A percentile compares a stretch with the other conserved stretches of the same genome.
Conservation (phyloP, 1,140 invertebrate species). For the Pseudomyrmex cubaensis region DNA sequence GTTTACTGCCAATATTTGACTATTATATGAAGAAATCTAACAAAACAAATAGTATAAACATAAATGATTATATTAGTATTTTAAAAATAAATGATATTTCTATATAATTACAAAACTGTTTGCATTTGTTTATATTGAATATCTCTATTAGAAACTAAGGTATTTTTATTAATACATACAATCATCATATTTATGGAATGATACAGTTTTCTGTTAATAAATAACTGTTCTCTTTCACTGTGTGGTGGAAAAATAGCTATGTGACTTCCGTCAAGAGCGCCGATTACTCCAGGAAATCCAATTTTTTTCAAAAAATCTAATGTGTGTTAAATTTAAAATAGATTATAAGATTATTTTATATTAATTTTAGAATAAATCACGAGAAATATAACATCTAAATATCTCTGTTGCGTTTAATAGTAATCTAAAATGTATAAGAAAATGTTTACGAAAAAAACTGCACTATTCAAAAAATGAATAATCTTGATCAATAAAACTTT, state of each 20-base stretch:
- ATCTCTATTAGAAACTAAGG: too few species aligned
- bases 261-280: background rate
- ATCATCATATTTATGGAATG: slow-evolving; percentile 17
- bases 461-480: too few species aligned
- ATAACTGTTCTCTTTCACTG: background rate
- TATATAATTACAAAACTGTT: too few species aligned
- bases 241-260: slow-evolving; percentile 9
- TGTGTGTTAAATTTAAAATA: background rate
- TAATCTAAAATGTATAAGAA: too few species aligned
- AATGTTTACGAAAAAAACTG: too few species aligned
- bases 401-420: too few species aligned
- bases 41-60: background rate
- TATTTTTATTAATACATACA: background rate
- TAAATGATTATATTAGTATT: background rate
- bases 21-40: slow-evolving; percentile 13
- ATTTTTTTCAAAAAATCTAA: slow-evolving; percentile 22
- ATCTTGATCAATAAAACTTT: too few species aligned
- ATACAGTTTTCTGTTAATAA: background rate
- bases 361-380: background rate
- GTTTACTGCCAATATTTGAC: slow-evolving; percentile 17
- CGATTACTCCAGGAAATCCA: slow-evolving; percentile 12
- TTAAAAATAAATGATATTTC: too few species aligned
- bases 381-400: too few species aligned
- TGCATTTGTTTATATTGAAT: too few species aligned
- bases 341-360: background rate